These are phyloP conservation scores for Xanthorhoe designata DNA, from an alignment of 2,888 invertebrate species.

Conservation along the genomic window DNA sequence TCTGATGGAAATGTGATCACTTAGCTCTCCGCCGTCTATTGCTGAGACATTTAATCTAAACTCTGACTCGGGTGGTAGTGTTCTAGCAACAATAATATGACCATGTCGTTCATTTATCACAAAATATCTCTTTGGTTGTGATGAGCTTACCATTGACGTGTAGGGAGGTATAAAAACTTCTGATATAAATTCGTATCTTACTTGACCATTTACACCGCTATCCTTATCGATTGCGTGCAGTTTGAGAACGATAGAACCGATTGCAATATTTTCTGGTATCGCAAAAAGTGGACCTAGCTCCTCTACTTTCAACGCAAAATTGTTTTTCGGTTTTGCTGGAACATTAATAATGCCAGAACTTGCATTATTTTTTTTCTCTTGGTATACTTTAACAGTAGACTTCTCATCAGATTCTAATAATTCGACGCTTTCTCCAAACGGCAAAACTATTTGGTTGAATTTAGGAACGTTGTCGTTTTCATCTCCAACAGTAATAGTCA, in stretches of 20 bases:
- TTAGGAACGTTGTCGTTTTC: constrained; percentile 93
- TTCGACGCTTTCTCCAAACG: constrained; percentile 88
- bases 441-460: constrained; percentile 89
- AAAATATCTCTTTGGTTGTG: constrained; percentile 88
- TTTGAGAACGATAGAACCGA: constrained; percentile 89
- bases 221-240: constrained; percentile 91
- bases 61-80: constrained; percentile 90
- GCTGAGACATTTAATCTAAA: constrained; percentile 91
- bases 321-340: constrained; percentile 71
- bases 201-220: constrained; percentile 88
- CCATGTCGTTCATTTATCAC: constrained; percentile 91
- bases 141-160: constrained; percentile 67
- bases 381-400: constrained; percentile 76
- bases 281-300: constrained; percentile 87
- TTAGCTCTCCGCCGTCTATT: constrained; percentile 90
- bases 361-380: constrained; percentile 67
- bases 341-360: constrained; percentile 62
- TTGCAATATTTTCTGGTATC: constrained; percentile 89
- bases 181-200: constrained; percentile 89
- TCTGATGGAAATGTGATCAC: constrained; percentile 88
- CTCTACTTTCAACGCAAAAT: constrained; percentile 65
- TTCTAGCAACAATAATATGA: constrained; percentile 89
- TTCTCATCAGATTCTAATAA: constrained; percentile 87
- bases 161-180: constrained; percentile 88
- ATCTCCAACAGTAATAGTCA: constrained; percentile 90